These are phyloP conservation scores for Sorex fumeus DNA, from an alignment of 2,113 vertebrate genomes.

Conservation along the genomic window DNA sequence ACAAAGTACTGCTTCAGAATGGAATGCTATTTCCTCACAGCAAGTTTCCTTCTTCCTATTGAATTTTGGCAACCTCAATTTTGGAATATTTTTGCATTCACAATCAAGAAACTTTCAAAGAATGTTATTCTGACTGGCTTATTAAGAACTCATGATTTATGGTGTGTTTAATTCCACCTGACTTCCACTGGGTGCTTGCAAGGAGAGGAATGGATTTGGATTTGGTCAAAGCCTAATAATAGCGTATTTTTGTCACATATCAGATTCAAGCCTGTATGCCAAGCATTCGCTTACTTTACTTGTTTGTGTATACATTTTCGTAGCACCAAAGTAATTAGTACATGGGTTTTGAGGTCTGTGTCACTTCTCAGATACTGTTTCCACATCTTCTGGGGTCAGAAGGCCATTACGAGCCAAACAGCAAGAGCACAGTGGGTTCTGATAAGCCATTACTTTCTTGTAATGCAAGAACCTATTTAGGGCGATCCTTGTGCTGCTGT, in stretches of 20 bases:
- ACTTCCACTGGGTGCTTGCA: constrained; percentile 72
- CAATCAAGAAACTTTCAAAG: constrained; percentile 81
- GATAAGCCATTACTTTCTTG: constrained; percentile 86
- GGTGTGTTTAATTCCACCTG: constrained; percentile 79
- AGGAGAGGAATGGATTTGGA: constrained; percentile 64
- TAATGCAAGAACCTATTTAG: constrained; percentile 85
- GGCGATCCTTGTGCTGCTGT: constrained; percentile 88
- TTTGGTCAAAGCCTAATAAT: constrained; percentile 72
- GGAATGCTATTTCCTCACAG: constrained; percentile 69
- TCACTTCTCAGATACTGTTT: constrained; percentile 78
- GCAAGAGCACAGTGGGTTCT: constrained; percentile 75
- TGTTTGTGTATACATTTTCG: constrained; percentile 66
- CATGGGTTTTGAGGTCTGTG: constrained; percentile 62
- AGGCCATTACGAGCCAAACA: constrained; percentile 66
- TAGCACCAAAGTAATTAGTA: constrained; percentile 69
- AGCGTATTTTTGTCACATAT: constrained; percentile 68
- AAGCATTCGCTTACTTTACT: constrained; percentile 62
- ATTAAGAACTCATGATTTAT: constrained; percentile 80
- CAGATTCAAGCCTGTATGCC: constrained; percentile 42
- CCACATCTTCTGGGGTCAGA: constrained; percentile 74
- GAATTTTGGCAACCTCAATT: constrained; percentile 80
- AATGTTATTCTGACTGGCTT: constrained; percentile 81
- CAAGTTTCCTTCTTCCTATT: constrained; percentile 75
- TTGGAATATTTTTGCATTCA: constrained; percentile 83
- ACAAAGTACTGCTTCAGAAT: constrained; percentile 62